Conservation (phyloP, 2,113 vertebrate species). For the Rafetus swinhoei region DNA sequence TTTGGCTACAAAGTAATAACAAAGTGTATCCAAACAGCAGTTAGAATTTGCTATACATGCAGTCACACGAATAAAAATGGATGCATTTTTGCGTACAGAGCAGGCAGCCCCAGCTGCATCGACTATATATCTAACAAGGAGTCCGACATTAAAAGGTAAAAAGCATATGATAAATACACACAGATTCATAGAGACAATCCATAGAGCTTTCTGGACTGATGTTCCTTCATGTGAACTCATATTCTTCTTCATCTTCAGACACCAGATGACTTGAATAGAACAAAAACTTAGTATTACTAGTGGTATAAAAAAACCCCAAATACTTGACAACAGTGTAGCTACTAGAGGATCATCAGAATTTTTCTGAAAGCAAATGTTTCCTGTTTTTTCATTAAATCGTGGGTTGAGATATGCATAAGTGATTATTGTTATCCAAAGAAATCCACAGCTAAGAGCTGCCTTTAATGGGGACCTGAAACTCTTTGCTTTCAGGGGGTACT, state of each 20-base stretch:
- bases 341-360: accelerated
- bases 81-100: accelerated
- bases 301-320: slow-evolving; percentile 68
- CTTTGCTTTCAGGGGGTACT: slow-evolving; percentile 77
- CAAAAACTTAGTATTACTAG: slow-evolving; percentile 77
- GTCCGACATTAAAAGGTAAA: slow-evolving; percentile 65
- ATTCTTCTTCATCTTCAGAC: slow-evolving; percentile 59
- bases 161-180: slow-evolving; percentile 78
- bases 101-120: background rate
- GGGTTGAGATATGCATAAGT: accelerated
- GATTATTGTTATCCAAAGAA: slow-evolving; percentile 66
- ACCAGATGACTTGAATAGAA: slow-evolving; percentile 68
- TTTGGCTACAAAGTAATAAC: slow-evolving; percentile 81
- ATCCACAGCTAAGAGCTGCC: slow-evolving; percentile 59
- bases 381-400: accelerated
- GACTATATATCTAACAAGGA: background rate
- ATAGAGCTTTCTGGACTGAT: slow-evolving; percentile 56
- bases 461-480: slow-evolving; percentile 71
- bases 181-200: slow-evolving; percentile 79
- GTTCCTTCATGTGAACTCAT: background rate
- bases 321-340: accelerated
- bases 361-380: slow-evolving; percentile 28
- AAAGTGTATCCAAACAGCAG: slow-evolving; percentile 82
- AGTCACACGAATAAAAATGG: background rate
- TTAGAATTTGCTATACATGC: slow-evolving; percentile 73